Percentiles rank a stretch among this genome's conserved stretches.
Evolutionary conservation across 2,888 invertebrate genomes (phyloP).

Genomic region (Drosophila mimetica): DNA sequence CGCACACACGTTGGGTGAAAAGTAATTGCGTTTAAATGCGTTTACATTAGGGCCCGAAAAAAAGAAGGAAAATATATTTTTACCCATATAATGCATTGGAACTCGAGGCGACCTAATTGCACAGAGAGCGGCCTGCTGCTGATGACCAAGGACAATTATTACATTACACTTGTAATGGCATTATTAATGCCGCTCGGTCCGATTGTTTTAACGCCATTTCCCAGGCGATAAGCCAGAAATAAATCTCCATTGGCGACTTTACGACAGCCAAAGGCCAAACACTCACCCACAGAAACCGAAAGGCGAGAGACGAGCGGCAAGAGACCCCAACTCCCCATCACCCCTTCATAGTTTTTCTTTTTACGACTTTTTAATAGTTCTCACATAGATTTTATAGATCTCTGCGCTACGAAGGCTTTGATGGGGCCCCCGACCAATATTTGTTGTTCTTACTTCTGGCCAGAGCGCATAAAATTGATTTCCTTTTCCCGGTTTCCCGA

Average conservation of each 20-base stretch:
- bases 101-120: constrained; percentile 64
- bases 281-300: constrained; percentile 40
- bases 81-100: constrained; percentile 57
- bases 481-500: constrained; percentile 52
- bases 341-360: constrained; percentile 47
- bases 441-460: constrained; percentile 64
- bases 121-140: constrained; percentile 10
- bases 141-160: constrained; percentile 76
- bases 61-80: background rate
- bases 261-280: constrained; percentile 72
- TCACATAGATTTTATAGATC: constrained; percentile 81
- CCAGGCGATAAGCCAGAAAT: constrained; percentile 46
- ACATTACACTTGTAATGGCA: constrained; percentile 76
- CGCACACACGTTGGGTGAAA: constrained; percentile 61
- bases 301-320: background rate
- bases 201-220: constrained; percentile 66
- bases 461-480: constrained; percentile 80
- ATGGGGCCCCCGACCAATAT: constrained; percentile 49
- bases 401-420: constrained; percentile 47
- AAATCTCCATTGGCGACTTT: constrained; percentile 65
- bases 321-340: background rate
- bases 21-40: constrained; percentile 80
- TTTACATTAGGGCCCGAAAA: constrained; percentile 69
- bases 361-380: constrained; percentile 84
- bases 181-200: constrained; percentile 66